Percentiles rank a stretch among this genome's conserved stretches.
Evolutionary conservation across 2,888 invertebrate species (phyloP).

Genomic region (Mystacides longicornis): DNA sequence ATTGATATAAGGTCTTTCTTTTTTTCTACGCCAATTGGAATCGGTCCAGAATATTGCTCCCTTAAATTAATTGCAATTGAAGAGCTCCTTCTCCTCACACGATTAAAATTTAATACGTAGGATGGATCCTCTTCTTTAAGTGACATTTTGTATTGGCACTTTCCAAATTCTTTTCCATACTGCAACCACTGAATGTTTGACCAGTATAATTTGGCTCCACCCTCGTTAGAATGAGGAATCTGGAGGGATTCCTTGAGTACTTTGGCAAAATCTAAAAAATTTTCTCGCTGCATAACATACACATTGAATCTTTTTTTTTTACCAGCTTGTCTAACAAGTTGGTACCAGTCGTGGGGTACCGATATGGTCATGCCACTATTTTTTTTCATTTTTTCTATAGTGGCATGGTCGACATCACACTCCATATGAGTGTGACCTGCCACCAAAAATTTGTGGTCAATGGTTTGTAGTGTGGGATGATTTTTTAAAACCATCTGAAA

Average conservation of each 20-base stretch:
- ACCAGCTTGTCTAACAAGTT: conserved; percentile 11
- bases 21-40: neutral
- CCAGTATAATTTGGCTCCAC: neutral
- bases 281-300: neutral
- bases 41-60: neutral
- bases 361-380: neutral
- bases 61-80: neutral
- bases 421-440: conserved; percentile 15
- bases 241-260: neutral
- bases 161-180: neutral
- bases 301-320: conserved; percentile 2
- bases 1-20: neutral
- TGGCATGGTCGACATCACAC: conserved; percentile 8
- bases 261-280: neutral
- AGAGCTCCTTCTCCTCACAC: neutral
- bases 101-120: neutral
- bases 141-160: neutral
- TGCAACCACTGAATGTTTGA: neutral
- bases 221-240: neutral
- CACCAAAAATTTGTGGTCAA: conserved; percentile 18
- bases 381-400: conserved; percentile 6
- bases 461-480: conserved; percentile 12
- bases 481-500: conserved; percentile 15
- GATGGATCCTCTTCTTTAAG: conserved; percentile 4
- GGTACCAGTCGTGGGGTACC: conserved; percentile 13